phyloP scores from a whole-genome alignment of 1,140 invertebrate species.

The Drosophila takahashii region DNA sequence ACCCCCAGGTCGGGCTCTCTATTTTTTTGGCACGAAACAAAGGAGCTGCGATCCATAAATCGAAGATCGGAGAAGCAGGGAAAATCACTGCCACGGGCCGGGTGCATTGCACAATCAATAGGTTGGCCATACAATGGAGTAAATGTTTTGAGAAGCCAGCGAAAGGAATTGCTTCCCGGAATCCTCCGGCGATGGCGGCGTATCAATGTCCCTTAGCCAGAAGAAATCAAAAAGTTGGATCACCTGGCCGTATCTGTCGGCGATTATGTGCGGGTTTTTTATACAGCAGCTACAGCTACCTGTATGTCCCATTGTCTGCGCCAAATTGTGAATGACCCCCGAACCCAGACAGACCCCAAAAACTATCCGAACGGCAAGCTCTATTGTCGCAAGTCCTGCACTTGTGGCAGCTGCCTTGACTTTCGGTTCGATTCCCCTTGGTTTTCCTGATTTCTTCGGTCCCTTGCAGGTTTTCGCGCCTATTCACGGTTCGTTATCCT shows the following conservation, averaged over 20 bases:
- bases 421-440: conserved; percentile 19
- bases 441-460: conserved; percentile 5
- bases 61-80: conserved; percentile 33
- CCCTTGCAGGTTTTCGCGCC: conserved; percentile 69
- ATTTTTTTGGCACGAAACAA: conserved; percentile 51
- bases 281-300: conserved; percentile 59
- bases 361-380: conserved; percentile 17
- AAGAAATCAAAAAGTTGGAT: conserved; percentile 84
- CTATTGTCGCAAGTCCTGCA: conserved; percentile 46
- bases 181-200: conserved; percentile 49
- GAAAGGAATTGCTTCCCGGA: conserved; percentile 84
- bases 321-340: conserved; percentile 72
- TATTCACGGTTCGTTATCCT: conserved; percentile 83
- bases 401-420: conserved; percentile 75
- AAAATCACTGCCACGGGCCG: conserved; percentile 84
- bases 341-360: conserved; percentile 45
- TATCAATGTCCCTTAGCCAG: conserved; percentile 81
- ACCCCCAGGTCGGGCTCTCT: conserved; percentile 26
- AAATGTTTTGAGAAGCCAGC: conserved; percentile 85
- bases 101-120: conserved; percentile 81
- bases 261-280: conserved; percentile 74
- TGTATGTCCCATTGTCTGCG: conserved; percentile 61
- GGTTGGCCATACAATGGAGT: conserved; percentile 55
- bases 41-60: conserved; percentile 42
- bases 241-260: conserved; percentile 75